These are phyloP conservation scores for Hyposoter dolosus DNA, from an alignment of 2,888 invertebrate species.

Conservation along the genomic window DNA sequence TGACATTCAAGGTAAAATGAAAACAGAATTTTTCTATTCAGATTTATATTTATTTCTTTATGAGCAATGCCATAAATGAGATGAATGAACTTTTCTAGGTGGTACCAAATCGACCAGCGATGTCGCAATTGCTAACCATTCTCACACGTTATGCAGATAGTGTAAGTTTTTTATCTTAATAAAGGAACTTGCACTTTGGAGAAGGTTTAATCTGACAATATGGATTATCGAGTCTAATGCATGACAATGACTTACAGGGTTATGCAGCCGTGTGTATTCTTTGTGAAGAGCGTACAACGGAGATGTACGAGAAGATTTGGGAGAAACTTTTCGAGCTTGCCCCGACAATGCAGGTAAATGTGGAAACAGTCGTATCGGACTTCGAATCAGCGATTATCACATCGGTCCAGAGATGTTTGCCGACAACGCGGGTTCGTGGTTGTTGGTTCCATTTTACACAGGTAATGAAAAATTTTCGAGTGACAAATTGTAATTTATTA, in stretches of 20 bases:
- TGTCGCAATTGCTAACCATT: background rate
- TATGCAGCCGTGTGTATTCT: conserved; percentile 7
- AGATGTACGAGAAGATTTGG: conserved; percentile 12
- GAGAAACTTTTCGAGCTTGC: conserved; percentile 22
- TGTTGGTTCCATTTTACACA: conserved; percentile 43
- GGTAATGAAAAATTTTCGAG: background rate
- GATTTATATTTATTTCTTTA: background rate
- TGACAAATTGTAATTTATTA: background rate
- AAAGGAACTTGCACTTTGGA: background rate
- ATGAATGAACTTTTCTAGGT: background rate
- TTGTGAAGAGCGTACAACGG: conserved; percentile 14
- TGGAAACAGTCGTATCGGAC: background rate
- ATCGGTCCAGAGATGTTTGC: background rate
- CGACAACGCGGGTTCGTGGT: background rate
- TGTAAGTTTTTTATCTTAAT: background rate
- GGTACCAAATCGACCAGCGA: background rate
- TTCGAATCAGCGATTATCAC: conserved; percentile 7
- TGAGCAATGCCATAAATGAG: background rate
- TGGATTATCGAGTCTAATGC: background rate
- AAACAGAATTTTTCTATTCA: background rate
- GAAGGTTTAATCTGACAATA: background rate
- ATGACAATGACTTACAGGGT: conserved; percentile 15
- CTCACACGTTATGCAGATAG: background rate
- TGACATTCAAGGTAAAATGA: background rate
- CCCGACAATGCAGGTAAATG: background rate